A percentile compares a stretch with the other conserved stretches of the same genome.
Evolutionary conservation across 2,113 vertebrate species (phyloP).

Genomic region (Anoplopoma fimbria): DNA sequence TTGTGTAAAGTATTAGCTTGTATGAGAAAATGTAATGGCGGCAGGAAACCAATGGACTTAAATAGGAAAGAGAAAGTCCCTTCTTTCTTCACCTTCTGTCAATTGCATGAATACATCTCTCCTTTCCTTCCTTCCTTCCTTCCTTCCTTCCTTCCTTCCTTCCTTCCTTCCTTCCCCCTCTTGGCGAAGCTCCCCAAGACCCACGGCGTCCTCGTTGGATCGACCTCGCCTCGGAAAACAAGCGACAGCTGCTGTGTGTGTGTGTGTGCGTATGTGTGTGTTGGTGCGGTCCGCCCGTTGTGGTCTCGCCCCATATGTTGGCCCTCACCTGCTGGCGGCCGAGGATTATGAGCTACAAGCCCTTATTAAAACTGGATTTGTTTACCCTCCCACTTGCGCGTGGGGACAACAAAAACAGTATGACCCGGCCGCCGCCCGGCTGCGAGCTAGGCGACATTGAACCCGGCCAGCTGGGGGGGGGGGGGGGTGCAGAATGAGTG

Average conservation of each 20-base stretch:
- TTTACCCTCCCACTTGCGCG: slow-evolving; percentile 72
- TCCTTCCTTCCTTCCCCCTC: slow-evolving; percentile 26
- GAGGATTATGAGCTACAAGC: slow-evolving; percentile 78
- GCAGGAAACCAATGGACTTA: slow-evolving; percentile 16
- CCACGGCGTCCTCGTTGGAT: slow-evolving; percentile 69
- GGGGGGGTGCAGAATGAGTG: neutral
- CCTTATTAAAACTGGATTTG: slow-evolving; percentile 90
- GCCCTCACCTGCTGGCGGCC: slow-evolving; percentile 77
- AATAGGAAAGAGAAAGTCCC: slow-evolving; percentile 5
- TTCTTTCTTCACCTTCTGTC: slow-evolving; percentile 55
- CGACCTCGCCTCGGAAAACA: slow-evolving; percentile 69
- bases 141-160: slow-evolving; percentile 1
- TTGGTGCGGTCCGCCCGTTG: slow-evolving; percentile 21
- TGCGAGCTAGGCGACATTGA: neutral
- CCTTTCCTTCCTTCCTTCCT: neutral
- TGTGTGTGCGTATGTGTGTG: slow-evolving; percentile 28
- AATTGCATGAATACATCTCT: slow-evolving; percentile 51
- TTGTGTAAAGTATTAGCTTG: slow-evolving; percentile 29
- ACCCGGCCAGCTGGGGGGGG: neutral
- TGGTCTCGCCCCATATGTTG: slow-evolving; percentile 81
- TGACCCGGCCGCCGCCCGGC: slow-evolving; percentile 40
- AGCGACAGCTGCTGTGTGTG: slow-evolving; percentile 76
- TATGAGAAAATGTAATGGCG: slow-evolving; percentile 11
- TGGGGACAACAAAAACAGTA: slow-evolving; percentile 69
- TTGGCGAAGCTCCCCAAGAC: slow-evolving; percentile 70